Base-by-base conservation (phyloP, 2,113 vertebrate genomes). In the Benitochromis conjunctus region DNA sequence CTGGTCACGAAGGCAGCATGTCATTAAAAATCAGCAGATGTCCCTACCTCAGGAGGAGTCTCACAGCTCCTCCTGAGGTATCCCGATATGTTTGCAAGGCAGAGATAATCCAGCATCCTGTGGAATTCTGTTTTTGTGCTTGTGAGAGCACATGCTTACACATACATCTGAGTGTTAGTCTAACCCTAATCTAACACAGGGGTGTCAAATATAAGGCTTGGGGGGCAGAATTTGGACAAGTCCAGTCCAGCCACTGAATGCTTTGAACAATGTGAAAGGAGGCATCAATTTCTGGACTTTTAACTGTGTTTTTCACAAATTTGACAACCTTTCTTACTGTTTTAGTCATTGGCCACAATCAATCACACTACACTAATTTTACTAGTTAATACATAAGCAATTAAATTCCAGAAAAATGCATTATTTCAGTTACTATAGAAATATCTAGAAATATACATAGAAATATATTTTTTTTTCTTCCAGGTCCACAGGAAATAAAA, bases 21-120 rank as follows among this genome's bases (percentile, higher is more conserved):
- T 19, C 71, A 53, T 76, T 76, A 76, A 76, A 76, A 76, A 34
- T n/a, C 26, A 76, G 71, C 71, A 76, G 71, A 76, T 76, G 71
- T 76, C 26, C 46, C 46, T 34, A n/a, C 71, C 26, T 53, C 46
- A 51, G 24, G 46, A 19, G 9, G 26, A 51, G 43, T 46, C 29
- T 21, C 11, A 21, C 5, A 21, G n/a, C n/a, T 55, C 18, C 18
- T 55, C 54, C 54, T 55, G n/a, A n/a, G 9, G n/a, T 55, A 21
- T 55, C 54, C 54, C 2, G 54, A 55, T 51, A 51, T 10, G 10
- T 51, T 19, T 76, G 43, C 24, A 51, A 76, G 43, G 46, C 16
- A 76, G 16, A 31, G 24, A 51, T 76, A 51, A 51, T 76, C 26
- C 69, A 31, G 69, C 1, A 51, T 51, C 26, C 16, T 19, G 16